phyloP scores from a whole-genome alignment of 1,140 invertebrate genomes.

The Popillia japonica region DNA sequence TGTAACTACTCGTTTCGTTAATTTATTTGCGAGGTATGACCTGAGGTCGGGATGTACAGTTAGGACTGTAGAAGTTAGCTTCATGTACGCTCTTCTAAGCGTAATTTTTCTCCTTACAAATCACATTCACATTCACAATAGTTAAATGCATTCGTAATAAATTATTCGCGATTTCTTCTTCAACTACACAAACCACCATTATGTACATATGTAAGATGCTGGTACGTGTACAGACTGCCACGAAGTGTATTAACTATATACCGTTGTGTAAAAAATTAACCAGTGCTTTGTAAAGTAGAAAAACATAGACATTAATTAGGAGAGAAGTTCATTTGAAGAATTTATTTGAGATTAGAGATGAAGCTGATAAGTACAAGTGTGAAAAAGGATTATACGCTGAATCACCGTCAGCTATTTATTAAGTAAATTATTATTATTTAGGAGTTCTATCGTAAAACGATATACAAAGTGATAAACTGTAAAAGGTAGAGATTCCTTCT shows the following conservation, averaged over 20 bases:
- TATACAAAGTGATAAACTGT: not conserved
- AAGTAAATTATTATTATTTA: slow-evolving; percentile 2
- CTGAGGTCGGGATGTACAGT: slow-evolving; percentile 26
- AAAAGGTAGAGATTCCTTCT: not conserved
- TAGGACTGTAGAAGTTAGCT: slow-evolving; percentile 20
- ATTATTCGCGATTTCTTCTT: slow-evolving; percentile 25
- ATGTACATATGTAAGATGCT: slow-evolving; percentile 1
- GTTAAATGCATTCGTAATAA: slow-evolving; percentile 26
- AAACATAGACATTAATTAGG: not conserved
- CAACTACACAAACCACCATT: not conserved
- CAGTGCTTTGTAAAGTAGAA: not conserved
- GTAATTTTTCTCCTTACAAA: slow-evolving; percentile 33
- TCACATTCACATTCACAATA: slow-evolving; percentile 34
- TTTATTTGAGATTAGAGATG: not conserved
- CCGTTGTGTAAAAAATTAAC: not conserved
- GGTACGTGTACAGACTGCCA: slow-evolving; percentile 1
- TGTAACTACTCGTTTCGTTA: slow-evolving; percentile 18
- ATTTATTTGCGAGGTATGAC: slow-evolving; percentile 30
- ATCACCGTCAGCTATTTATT: not conserved
- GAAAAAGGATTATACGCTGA: not conserved
- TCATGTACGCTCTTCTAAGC: slow-evolving; percentile 28
- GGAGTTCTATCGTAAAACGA: not conserved
- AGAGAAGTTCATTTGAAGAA: not conserved
- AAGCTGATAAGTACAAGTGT: too few species aligned
- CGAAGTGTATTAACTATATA: not conserved